Conservation (phyloP, 2,113 vertebrate species). For the Coreoperca whiteheadi region DNA sequence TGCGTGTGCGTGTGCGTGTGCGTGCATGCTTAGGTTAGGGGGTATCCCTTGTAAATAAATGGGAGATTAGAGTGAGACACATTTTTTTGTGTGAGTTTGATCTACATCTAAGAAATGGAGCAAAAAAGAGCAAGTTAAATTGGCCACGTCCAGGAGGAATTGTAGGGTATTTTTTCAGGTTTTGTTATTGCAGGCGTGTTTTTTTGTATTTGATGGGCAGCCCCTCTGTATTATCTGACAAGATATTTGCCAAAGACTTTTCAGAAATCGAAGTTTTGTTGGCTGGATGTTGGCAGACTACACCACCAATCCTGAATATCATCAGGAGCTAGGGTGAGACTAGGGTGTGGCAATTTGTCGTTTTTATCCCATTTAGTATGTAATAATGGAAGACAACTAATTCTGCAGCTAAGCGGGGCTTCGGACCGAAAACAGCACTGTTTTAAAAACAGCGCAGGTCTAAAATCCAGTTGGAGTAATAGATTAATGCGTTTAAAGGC, state of each 20-base stretch:
- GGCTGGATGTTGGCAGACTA: background rate
- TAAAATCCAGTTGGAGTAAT: background rate
- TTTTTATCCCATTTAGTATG: background rate
- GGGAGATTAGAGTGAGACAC: constrained; percentile 78
- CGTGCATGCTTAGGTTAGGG: constrained; percentile 52
- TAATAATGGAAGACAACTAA: background rate
- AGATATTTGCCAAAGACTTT: background rate
- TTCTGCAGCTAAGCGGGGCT: background rate
- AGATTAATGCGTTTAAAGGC: background rate
- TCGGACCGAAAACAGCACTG: background rate
- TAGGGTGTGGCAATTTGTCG: background rate
- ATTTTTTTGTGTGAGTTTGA: constrained; percentile 82
- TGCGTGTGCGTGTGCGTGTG: constrained; percentile 22
- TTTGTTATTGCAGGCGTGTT: background rate
- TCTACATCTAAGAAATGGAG: constrained; percentile 80
- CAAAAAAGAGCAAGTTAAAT: constrained; percentile 76
- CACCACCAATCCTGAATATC: constrained; percentile 13
- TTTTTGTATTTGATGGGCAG: background rate
- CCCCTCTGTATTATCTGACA: background rate
- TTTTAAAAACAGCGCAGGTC: too few relatives aligned
- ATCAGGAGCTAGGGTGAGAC: background rate
- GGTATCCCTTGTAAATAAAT: constrained; percentile 80
- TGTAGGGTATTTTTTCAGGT: background rate
- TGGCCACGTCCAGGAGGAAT: constrained; percentile 65
- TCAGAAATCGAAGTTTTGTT: background rate